These are phyloP conservation scores for Rhinatrema bivittatum DNA, from an alignment of 2,797 vertebrate species.

Conservation along the genomic window DNA sequence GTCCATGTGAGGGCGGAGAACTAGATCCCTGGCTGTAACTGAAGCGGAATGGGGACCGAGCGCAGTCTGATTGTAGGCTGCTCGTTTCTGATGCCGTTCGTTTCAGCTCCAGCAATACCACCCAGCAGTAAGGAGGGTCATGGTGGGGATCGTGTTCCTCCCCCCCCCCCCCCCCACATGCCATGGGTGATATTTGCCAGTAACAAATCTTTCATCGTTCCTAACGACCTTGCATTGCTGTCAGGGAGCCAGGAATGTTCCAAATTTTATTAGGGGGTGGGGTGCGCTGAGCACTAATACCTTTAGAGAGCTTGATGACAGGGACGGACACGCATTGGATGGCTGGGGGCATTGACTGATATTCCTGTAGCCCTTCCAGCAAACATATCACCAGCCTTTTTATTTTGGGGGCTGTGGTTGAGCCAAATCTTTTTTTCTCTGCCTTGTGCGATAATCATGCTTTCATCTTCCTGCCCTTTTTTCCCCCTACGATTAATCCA, in stretches of 20 bases:
- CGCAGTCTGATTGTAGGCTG: no score
- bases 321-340: conserved; percentile 31
- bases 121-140: conserved; percentile 12
- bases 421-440: no score
- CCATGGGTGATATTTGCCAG: conserved; percentile 24
- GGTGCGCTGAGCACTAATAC: conserved; percentile 44
- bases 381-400: neutral
- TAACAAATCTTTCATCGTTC: conserved; percentile 33
- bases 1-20: no score
- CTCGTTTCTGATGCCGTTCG: no score
- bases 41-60: no score
- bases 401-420: neutral
- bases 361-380: conserved; percentile 14
- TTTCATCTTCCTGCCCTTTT: no score
- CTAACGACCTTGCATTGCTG: conserved; percentile 47
- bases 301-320: conserved; percentile 41
- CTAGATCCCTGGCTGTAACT: no score
- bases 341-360: conserved; percentile 44
- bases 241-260: conserved; percentile 47
- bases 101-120: no score
- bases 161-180: no score
- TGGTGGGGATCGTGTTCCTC: conserved; percentile 30
- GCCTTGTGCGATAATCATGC: no score
- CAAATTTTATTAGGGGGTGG: conserved; percentile 57
- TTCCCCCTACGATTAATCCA: no score